Evolutionary conservation across 37 sponge, comb jelly and placozoan genomes (phyloP), one percentile per base, ranked within the genome.

Genomic region (Lycopodina hypogea): DNA sequence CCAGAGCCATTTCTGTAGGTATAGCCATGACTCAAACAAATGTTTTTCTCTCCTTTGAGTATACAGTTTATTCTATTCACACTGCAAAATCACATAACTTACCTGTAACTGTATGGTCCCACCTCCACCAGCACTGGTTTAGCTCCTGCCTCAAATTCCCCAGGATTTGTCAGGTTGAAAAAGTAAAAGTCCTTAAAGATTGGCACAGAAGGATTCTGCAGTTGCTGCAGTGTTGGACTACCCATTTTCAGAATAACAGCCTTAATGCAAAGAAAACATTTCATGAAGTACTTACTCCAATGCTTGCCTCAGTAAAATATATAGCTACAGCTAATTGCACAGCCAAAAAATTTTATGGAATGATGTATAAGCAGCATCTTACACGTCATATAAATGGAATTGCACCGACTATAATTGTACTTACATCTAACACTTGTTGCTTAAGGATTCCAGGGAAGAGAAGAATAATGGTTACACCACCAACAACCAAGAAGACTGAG

Each of bases 121-220:
- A 79, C 58, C 35, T 79, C 68, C 33, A 52, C 48, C 37, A 79
- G 58, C 37, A 51, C 24, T 28, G 80, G 80, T 36, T 79, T 79
- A 26, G 56, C 69, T 68, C 80, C 80, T 41, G 24, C 15, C 30
- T 76, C 52, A 75, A 93, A 86, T 24, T 87, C 85, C 0, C 61
- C 75, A 0, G 90, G 90, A 57, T 93, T 94, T 29, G 91, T 94
- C n/a, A 90, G 60, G 42, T 94, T 94, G 81, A 90, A 94, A 60
- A 94, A 84, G 76, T 88, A 90, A 69, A 90, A 55, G 42, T 90
- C 90, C 52, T 94, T 90, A 64, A 81, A 94, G 35, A 94, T 24
- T 28, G 80, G 84, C 2, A 89, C 71, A 1, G 79, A 71, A 9
- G 94, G 90, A 39, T 72, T 76, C 67, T 59, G 42, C 72, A 89